Evolutionary conservation across 1,140 invertebrate species (phyloP).

Genomic region (Musca domestica): DNA sequence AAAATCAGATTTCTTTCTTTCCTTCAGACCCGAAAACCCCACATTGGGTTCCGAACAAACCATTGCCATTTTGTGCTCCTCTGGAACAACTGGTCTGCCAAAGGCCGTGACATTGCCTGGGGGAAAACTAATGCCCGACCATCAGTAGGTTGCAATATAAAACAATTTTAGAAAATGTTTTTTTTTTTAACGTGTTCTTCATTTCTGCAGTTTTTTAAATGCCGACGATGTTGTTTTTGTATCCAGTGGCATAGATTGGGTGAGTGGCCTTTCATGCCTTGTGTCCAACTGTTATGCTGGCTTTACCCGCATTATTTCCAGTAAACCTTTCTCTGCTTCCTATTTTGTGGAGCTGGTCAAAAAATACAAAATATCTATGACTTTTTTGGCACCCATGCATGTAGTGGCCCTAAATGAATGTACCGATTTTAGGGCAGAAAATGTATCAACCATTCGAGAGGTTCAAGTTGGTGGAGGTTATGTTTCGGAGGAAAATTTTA

Average conservation of each 20-base stretch:
- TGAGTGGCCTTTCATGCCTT: not conserved
- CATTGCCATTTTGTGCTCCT: slow-evolving; percentile 57
- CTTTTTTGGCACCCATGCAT: slow-evolving; percentile 14
- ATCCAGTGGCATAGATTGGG: not conserved
- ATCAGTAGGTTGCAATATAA: not conserved
- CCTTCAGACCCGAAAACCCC: slow-evolving; percentile 29
- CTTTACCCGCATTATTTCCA: slow-evolving; percentile 34
- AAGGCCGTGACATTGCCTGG: slow-evolving; percentile 66
- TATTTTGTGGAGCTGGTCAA: slow-evolving; percentile 21
- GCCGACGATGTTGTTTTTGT: not conserved
- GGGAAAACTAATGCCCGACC: not conserved
- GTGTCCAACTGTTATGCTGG: slow-evolving; percentile 33
- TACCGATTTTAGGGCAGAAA: not conserved
- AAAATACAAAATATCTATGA: slow-evolving; percentile 2
- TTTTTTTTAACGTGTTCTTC: too few relatives aligned
- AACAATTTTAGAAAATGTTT: slow-evolving; percentile 24
- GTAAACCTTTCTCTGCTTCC: slow-evolving; percentile 25
- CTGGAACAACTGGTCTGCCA: slow-evolving; percentile 73
- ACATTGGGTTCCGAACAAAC: slow-evolving; percentile 31
- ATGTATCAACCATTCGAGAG: slow-evolving; percentile 13
- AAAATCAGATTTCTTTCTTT: not conserved
- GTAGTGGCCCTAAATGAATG: slow-evolving; percentile 8
- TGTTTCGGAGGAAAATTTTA: slow-evolving; percentile 19
- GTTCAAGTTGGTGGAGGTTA: slow-evolving; percentile 26
- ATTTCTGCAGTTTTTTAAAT: slow-evolving; percentile 16